Base-by-base conservation (phyloP, 2,888 invertebrate species). In the Leptinotarsa tumamoca region DNA sequence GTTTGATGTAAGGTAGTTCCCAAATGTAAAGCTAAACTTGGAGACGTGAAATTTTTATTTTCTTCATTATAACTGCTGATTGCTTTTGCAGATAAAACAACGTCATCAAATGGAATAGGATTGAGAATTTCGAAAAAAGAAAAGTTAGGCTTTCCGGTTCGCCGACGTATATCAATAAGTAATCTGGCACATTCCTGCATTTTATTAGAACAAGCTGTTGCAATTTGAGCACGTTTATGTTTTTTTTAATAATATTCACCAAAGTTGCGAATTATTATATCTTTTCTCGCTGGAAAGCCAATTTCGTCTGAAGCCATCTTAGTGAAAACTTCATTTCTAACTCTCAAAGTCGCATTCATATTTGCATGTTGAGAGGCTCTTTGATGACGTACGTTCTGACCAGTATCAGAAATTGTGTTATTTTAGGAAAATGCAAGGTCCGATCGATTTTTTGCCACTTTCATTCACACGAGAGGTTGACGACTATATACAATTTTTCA, bases 241-340 rank as follows among this genome's bases (percentile, higher is more conserved):
- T 77, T 79, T 72, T 77, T 75, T n/a, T 73, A 67, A 71, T 77
- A 71, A 61, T 75, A 51, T 72, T 77, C 73, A n/a, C 73, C 77
- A 77, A 72, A 75, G 51, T 71, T 7, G 21, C 63, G 71, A 73
- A 77, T 77, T 27, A 73, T 56, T 33, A 50, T 5, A 74, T 79
- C 76, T 68, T 67, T 70, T 72, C 74, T 76, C 4, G 68, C 73
- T 15, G 23, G 33, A 15, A 67, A 7, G 3, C 67, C 66, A 23
- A 69, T 69, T 17, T 69, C n/a, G 33, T 69, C 73, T 1, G 69
- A 15, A 54, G 33, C 66, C 70, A 74, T 74, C 52, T 18, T 74
- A 15, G 18, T 23, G 21, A 74, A 73, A 21, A 74, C 73, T 66
- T 74, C 54, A n/a, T 73, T 52, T 61, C 49, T 63, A 17, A 51